phyloP scores from a whole-genome alignment of 1,140 invertebrate genomes.

The Limonius californicus region DNA sequence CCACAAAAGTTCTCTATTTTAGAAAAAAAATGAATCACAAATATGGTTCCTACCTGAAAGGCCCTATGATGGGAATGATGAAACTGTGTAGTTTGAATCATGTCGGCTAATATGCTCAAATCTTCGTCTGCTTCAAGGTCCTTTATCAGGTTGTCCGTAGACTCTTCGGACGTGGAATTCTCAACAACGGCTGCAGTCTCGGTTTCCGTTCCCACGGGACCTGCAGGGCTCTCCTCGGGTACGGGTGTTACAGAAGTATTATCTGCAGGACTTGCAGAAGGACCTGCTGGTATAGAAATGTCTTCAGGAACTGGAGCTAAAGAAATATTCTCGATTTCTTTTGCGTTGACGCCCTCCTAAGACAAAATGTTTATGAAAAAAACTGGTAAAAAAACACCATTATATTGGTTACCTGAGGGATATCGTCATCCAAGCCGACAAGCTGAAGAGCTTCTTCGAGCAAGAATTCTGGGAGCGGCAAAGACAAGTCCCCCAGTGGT shows the following conservation, averaged over 20 bases:
- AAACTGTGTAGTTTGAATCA: conserved; percentile 65
- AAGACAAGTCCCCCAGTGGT: conserved; percentile 47
- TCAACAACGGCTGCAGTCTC: neutral
- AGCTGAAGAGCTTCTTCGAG: conserved; percentile 70
- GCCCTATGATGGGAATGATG: conserved; percentile 57
- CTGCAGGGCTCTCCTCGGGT: neutral
- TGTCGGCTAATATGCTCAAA: conserved; percentile 52
- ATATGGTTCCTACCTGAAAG: conserved; percentile 54
- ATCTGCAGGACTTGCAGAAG: neutral
- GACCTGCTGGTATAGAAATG: neutral
- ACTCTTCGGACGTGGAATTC: conserved; percentile 21
- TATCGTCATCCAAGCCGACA: conserved; percentile 64
- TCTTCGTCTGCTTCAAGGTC: conserved; percentile 45
- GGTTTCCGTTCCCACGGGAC: neutral
- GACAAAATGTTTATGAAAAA: conserved; percentile 23
- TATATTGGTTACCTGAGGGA: conserved; percentile 47
- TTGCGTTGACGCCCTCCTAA: conserved; percentile 34
- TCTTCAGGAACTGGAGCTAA: conserved; percentile 7
- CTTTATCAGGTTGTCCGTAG: conserved; percentile 22
- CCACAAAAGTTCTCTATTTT: too few relatives aligned
- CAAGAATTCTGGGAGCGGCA: conserved; percentile 57
- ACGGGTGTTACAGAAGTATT: neutral
- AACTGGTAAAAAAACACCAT: conserved; percentile 16
- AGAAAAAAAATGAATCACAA: too few relatives aligned
- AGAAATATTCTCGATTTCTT: conserved; percentile 35